These are phyloP conservation scores for Thecocarcelia acutangulata DNA, from an alignment of 2,888 invertebrate species.

Conservation along the genomic window DNA sequence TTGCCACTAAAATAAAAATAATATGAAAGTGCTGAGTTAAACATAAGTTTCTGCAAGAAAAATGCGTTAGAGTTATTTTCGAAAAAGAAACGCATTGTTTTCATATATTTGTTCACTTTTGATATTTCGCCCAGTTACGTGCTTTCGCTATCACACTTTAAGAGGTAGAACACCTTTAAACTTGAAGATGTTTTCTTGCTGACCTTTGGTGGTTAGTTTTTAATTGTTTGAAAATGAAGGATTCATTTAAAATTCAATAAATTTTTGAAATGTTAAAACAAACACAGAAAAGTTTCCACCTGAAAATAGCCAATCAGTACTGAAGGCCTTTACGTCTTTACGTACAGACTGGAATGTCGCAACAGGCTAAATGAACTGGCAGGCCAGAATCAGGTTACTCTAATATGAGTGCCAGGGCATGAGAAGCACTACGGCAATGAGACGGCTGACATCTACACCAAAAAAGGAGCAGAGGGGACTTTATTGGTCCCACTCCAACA, in stretches of 20 bases:
- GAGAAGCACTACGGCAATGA: too few relatives aligned
- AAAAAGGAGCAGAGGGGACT: too few relatives aligned
- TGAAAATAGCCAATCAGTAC: too few relatives aligned
- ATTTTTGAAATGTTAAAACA: conserved; percentile 26
- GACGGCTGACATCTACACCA: too few relatives aligned
- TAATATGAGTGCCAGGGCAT: too few relatives aligned
- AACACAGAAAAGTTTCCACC: too few relatives aligned
- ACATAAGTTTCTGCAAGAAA: neutral
- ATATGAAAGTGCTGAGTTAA: neutral
- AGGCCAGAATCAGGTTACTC: too few relatives aligned
- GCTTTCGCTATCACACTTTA: neutral
- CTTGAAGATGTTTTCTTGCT: conserved; percentile 52
- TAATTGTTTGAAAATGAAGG: conserved; percentile 28
- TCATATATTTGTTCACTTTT: neutral
- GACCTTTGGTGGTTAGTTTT: conserved; percentile 58
- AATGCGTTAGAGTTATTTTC: neutral
- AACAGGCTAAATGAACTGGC: too few relatives aligned
- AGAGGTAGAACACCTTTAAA: conserved; percentile 51
- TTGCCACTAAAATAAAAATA: neutral
- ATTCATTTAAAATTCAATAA: conserved; percentile 44
- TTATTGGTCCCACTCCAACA: too few relatives aligned
- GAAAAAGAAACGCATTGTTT: conserved; percentile 27
- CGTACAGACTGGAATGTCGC: too few relatives aligned
- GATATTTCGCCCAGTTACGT: neutral
- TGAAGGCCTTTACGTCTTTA: too few relatives aligned